Evolutionary conservation across 2,113 vertebrate species (phyloP).

Genomic region (Erpornis zantholeuca): DNA sequence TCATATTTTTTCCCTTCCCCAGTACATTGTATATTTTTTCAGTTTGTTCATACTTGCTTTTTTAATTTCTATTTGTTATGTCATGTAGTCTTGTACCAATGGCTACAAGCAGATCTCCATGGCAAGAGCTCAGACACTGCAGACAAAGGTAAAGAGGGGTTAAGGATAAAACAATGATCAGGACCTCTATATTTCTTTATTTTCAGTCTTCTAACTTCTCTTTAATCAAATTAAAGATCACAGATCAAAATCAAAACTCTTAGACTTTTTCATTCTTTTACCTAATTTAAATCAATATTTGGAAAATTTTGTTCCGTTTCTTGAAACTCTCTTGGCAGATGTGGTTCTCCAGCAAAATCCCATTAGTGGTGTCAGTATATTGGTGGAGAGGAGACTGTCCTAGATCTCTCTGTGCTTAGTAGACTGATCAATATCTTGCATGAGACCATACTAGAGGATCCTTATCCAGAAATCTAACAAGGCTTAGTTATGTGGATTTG

Average conservation of each 20-base stretch:
- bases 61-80: conserved; percentile 82
- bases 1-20: conserved; percentile 39
- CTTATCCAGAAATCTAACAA: not conserved
- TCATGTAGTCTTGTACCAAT: conserved; percentile 92
- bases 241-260: not conserved
- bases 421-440: not conserved
- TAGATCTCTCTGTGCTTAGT: not conserved
- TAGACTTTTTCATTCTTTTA: not conserved
- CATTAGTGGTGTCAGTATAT: not conserved
- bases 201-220: not conserved
- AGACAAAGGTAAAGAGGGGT: conserved; percentile 80
- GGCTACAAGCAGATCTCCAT: conserved; percentile 92
- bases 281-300: conserved; percentile 24
- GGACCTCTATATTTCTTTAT: not conserved
- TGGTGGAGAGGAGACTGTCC: not conserved
- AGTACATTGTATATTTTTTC: conserved; percentile 9
- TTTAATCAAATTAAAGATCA: not conserved
- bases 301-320: not conserved
- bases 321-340: conserved; percentile 63
- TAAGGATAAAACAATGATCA: conserved; percentile 21
- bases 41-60: conserved; percentile 75
- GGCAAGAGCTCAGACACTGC: conserved; percentile 84
- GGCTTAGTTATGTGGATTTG: not conserved
- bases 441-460: not conserved
- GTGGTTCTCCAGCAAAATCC: not conserved